Evolutionary conservation across 2,113 vertebrate species (phyloP).

Genomic region (Protobothrops flavoviridis): DNA sequence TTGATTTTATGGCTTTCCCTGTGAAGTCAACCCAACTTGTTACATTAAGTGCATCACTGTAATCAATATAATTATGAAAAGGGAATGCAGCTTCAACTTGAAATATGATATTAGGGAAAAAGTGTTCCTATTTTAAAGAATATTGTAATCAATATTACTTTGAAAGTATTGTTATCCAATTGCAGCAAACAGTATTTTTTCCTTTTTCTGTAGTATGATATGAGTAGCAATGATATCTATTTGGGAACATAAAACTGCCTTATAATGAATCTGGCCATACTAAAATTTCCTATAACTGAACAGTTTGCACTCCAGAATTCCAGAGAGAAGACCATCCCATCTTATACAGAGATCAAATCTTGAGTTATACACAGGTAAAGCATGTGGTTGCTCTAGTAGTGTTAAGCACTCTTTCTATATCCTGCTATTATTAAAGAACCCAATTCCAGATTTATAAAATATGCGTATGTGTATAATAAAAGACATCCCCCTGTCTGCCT

Average conservation of each 20-base stretch:
- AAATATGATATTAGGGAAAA: conserved; percentile 14
- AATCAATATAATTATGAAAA: not conserved
- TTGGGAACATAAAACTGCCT: not conserved
- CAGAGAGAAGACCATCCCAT: not conserved
- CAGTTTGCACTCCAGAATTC: not conserved
- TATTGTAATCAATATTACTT: not conserved
- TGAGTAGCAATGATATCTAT: not conserved
- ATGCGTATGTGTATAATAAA: not conserved
- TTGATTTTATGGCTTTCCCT: conserved; percentile 12
- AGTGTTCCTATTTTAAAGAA: not conserved
- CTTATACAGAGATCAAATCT: not conserved
- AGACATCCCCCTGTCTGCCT: not conserved
- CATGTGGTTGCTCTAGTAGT: not conserved
- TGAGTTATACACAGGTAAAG: not conserved
- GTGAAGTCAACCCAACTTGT: conserved; percentile 20
- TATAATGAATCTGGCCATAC: not conserved
- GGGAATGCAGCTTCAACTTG: too few species aligned
- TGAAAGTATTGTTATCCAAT: not conserved
- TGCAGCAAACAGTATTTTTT: not conserved
- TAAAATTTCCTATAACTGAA: not conserved
- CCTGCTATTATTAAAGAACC: not conserved
- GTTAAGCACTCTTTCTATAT: not conserved
- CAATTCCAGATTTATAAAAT: not conserved
- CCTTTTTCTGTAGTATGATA: not conserved
- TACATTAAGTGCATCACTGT: not conserved